phyloP scores from a whole-genome alignment of 2,113 vertebrate genomes.

The Corythornis madagascariensis region DNA sequence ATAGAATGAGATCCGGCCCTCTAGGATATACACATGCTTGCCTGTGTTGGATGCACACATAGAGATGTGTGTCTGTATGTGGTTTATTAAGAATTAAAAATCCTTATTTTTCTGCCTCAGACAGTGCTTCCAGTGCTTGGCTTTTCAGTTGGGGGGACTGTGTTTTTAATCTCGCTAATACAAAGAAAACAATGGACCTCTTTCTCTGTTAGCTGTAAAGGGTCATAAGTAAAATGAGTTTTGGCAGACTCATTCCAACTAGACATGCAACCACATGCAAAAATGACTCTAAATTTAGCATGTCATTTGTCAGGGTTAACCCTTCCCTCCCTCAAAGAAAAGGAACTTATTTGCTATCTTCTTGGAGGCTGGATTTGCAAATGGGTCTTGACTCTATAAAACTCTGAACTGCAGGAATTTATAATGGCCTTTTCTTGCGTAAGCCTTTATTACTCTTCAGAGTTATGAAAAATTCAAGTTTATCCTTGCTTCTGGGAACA shows the following conservation, averaged over 20 bases:
- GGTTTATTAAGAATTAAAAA: slow-evolving; percentile 55
- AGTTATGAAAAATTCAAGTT: not conserved
- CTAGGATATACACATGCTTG: slow-evolving; percentile 7
- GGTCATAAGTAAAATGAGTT: slow-evolving; percentile 74
- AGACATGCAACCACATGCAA: slow-evolving; percentile 68
- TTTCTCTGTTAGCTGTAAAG: slow-evolving; percentile 77
- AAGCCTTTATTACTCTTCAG: slow-evolving; percentile 12
- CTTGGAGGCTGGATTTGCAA: not conserved
- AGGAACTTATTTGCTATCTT: slow-evolving; percentile 17
- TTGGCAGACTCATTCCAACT: slow-evolving; percentile 63
- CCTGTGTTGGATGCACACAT: slow-evolving; percentile 8
- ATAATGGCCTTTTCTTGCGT: not conserved
- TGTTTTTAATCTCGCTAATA: slow-evolving; percentile 69
- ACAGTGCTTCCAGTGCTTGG: slow-evolving; percentile 47
- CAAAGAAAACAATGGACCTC: slow-evolving; percentile 74
- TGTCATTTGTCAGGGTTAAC: slow-evolving; percentile 71
- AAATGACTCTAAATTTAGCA: slow-evolving; percentile 72
- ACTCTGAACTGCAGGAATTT: not conserved
- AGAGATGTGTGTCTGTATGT: slow-evolving; percentile 28
- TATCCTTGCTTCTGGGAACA: not conserved
- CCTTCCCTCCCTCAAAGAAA: slow-evolving; percentile 42
- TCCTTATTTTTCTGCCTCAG: slow-evolving; percentile 36
- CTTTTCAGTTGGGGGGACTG: slow-evolving; percentile 61
- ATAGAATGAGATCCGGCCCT: not conserved
- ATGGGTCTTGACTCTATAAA: not conserved